A percentile compares a stretch with the other conserved stretches of the same genome.
Evolutionary conservation across 2,113 vertebrate genomes (phyloP).

Genomic region (Astur gentilis): DNA sequence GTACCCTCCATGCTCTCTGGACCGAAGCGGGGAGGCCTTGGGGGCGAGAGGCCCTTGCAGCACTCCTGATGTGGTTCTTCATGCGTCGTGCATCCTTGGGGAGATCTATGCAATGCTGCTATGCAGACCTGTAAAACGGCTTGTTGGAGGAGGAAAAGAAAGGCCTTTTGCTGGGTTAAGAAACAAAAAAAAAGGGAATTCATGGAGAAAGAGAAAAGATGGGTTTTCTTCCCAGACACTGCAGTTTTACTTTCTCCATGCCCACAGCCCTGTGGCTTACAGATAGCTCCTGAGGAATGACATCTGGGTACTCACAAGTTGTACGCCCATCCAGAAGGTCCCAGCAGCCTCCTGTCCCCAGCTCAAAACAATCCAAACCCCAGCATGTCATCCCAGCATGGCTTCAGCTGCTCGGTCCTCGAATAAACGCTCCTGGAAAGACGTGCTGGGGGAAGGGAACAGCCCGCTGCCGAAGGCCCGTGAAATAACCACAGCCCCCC

Average conservation of each 20-base stretch:
- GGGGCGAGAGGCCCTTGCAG: neutral
- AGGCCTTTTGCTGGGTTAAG: neutral
- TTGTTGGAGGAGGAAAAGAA: neutral
- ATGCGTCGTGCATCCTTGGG: fast-evolving
- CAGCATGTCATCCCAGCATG: neutral
- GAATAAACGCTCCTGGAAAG: neutral
- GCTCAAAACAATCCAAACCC: neutral
- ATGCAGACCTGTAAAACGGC: neutral
- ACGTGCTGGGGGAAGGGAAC: fast-evolving
- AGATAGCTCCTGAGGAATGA: neutral
- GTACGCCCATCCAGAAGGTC: neutral
- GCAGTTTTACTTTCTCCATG: neutral
- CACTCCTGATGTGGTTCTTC: fast-evolving
- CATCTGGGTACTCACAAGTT: neutral
- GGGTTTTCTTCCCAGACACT: neutral
- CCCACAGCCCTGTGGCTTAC: neutral
- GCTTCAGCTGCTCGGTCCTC: neutral
- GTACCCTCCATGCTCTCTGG: neutral
- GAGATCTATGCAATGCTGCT: neutral
- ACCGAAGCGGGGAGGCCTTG: fast-evolving
- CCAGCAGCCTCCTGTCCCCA: neutral
- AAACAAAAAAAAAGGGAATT: neutral
- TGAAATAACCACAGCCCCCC: neutral
- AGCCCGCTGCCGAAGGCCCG: neutral
- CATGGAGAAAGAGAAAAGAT: neutral